Base-by-base conservation (phyloP, 2,797 vertebrate genomes). In the Arremon brunneinucha region DNA sequence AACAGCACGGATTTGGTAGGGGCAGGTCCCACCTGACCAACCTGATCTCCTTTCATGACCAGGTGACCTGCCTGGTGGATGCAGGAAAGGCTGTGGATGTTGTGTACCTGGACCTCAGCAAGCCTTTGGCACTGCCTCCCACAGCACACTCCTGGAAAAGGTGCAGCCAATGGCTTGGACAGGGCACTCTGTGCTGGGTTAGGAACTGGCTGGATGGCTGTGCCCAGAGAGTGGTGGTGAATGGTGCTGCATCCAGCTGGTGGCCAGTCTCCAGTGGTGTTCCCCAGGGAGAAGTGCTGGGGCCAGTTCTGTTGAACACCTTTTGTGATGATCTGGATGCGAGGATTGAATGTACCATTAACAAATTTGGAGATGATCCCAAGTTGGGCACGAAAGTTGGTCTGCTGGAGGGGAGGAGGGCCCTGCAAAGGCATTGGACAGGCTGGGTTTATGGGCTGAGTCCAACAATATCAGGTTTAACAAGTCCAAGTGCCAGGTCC, bases 191-290 rank as follows among this genome's bases (percentile, higher is more conserved):
- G 0, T 30, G 35, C 46, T 69, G 55, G 55, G 16, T 32, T 26
- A 4, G 0, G 37, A 60, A 5, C 13, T 60, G 65, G 3, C 32
- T 81, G 55, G 1, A 26, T 43, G 44, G 46, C 20, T 0, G 0
- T 2, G 27, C 37, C 21, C 65, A 60, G 46, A 12, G 37, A 9
- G 47, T 6, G 37, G 5, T 14, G 27, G 7, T 34, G 56, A 35
- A 12, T 0, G 0, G 27, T 18, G 22, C 39, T 70, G 47, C 9
- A 52, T 14, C 79, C 79, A 37, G 32, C 11, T 27, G 67, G 56
- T 6, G 1, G 11, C 7, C 35, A 30, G 46, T 0, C 26, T 11
- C 32, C 22, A 21, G 17, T 4, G 37, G 10, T 30, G 46, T 14
- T 2, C 32, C 26, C 0, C n/a, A 18, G 56, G n/a, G 23, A 1